phyloP scores from a whole-genome alignment of 37 sponge, comb jelly and placozoan species.

The Agelas oroides region DNA sequence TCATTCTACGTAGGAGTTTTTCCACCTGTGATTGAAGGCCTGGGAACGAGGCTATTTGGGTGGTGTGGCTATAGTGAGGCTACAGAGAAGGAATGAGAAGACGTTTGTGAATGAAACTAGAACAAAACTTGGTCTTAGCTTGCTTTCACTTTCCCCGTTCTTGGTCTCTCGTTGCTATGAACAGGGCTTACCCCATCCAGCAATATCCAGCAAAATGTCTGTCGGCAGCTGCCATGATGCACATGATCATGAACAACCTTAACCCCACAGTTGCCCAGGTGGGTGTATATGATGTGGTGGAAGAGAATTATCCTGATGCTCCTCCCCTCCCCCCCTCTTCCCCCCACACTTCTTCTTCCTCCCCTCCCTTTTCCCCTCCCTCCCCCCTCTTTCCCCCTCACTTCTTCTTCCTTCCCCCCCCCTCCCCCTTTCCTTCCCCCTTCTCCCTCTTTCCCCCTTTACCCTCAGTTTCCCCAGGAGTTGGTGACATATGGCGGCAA shows the following conservation, averaged over 20 bases:
- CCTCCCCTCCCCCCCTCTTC: neutral
- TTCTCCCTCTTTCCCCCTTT: constrained; percentile 52
- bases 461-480: constrained; percentile 60
- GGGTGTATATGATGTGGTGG: neutral
- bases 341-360: no score
- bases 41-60: no score
- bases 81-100: no score
- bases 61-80: no score
- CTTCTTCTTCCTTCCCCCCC: constrained; percentile 48
- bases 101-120: no score
- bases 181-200: constrained; percentile 91
- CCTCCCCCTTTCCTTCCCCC: neutral
- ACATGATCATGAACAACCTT: constrained; percentile 99
- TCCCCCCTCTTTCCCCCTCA: constrained; percentile 53
- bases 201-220: constrained; percentile 81
- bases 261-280: constrained; percentile 94
- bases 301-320: neutral
- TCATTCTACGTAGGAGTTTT: no score
- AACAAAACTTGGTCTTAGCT: no score
- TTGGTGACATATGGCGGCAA: constrained; percentile 99
- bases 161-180: neutral
- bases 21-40: no score
- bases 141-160: no score
- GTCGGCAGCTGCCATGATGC: constrained; percentile 96
- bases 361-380: no score